Evolutionary conservation across 2,113 vertebrate genomes (phyloP).

Genomic region (Montifringilla adamsi): DNA sequence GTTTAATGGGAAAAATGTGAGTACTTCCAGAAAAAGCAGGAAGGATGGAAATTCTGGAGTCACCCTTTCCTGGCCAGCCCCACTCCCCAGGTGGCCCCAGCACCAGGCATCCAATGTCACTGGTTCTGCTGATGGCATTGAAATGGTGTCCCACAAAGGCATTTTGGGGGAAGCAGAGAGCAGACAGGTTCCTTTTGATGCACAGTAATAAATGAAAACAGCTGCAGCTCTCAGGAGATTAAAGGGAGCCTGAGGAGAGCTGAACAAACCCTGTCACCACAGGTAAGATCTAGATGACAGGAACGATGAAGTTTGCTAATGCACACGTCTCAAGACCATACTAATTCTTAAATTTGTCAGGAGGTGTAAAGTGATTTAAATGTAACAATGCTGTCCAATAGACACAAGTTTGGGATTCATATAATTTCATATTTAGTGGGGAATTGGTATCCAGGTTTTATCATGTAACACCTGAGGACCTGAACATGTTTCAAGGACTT

Average conservation of each 20-base stretch:
- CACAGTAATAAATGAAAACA: not conserved
- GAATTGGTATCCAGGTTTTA: not conserved
- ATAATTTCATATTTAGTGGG: not conserved
- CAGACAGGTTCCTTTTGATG: not conserved
- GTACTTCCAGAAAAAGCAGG: not conserved
- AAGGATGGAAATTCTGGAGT: not conserved
- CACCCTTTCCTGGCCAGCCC: not conserved
- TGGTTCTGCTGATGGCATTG: not conserved
- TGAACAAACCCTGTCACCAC: not conserved
- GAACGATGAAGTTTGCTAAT: not conserved
- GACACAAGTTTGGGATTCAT: not conserved
- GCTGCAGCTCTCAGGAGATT: conserved; percentile 28
- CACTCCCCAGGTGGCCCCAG: not conserved
- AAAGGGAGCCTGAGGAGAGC: conserved; percentile 32
- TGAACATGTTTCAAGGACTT: not conserved
- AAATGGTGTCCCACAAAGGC: not conserved
- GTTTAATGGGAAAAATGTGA: not conserved
- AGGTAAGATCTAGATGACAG: not conserved
- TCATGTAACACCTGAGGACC: not conserved
- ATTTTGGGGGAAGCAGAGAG: not conserved
- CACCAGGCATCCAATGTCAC: fast-evolving
- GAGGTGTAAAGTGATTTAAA: not conserved
- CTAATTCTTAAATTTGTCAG: not conserved
- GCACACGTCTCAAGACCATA: not conserved
- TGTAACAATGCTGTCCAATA: not conserved